phyloP scores from a whole-genome alignment of 2,888 invertebrate species.

The Torymus texanus region DNA sequence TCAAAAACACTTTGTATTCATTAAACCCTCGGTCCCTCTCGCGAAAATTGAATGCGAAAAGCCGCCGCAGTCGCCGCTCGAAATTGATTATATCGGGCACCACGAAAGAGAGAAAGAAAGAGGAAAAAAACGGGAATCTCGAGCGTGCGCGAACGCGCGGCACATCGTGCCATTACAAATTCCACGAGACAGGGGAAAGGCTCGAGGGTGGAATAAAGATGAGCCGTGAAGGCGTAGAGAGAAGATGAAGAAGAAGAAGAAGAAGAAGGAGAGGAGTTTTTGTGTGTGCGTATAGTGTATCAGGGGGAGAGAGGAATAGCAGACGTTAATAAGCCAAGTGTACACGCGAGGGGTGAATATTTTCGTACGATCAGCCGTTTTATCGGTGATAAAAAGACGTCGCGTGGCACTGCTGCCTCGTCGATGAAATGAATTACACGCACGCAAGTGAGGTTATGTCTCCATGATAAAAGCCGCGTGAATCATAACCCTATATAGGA shows the following conservation, averaged over 20 bases:
- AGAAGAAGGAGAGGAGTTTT: too few species aligned
- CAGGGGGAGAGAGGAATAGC: not conserved
- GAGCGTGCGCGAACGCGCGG: not conserved
- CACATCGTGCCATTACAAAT: conserved; percentile 43
- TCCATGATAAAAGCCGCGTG: conserved; percentile 29
- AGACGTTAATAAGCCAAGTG: not conserved
- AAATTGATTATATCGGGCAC: conserved; percentile 14
- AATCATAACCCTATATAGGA: conserved; percentile 11
- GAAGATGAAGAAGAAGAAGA: too few species aligned
- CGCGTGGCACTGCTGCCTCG: not conserved
- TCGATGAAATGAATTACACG: conserved; percentile 14
- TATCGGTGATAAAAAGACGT: conserved; percentile 45
- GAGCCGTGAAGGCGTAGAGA: not conserved
- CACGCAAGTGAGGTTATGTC: not conserved
- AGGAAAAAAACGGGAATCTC: not conserved
- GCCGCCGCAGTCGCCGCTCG: not conserved
- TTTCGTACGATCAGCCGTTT: conserved; percentile 51
- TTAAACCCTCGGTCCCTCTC: not conserved
- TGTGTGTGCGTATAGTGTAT: too few species aligned
- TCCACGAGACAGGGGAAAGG: not conserved
- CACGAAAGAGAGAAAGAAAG: not conserved
- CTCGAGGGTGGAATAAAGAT: conserved; percentile 40
- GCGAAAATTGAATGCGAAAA: conserved; percentile 44
- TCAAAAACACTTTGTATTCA: conserved; percentile 46
- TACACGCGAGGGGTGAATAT: conserved; percentile 46